Base-by-base conservation (phyloP, 2,113 vertebrate genomes). In the Pristiophorus japonicus region DNA sequence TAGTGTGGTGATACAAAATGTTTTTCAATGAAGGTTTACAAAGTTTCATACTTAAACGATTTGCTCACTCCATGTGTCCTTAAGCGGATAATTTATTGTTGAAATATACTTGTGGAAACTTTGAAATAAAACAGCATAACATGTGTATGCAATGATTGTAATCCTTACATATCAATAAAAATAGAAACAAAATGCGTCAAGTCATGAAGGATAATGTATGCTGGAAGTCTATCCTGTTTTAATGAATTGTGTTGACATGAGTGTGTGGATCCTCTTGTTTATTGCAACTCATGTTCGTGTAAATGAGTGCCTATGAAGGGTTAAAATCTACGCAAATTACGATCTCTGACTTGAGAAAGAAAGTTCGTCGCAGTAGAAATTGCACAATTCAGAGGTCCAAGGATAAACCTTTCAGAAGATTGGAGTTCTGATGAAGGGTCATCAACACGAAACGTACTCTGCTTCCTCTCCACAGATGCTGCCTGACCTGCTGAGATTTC, bases 11-110 rank as follows among this genome's bases (percentile, higher is more conserved):
- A 55, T 62, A 62, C 62, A 63, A 63, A 65, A 63, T 92, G 65
- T 94, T 94, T 94, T 94, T 94, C 66, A 94, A 70, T 94, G 66
- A 94, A 94, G 93, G 66, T 70, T 94, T 94, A 94, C 93, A 70
- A 94, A 70, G 93, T 94, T 94, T 94, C 93, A 47, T 47, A 94
- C 34, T 45, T 70, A 94, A 94, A 70, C 38, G 51, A 94, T 70
- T 94, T 70, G 93, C 93, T 94, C 11, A 94, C 47, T 70, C 70
- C 45, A 30, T 94, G 45, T 94, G 65, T 94, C 93, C 93, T 94
- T 70, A 51, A 90, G 70, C 14, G 65, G 93, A 55, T 67, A 45
- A 70, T 66, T 93, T 70, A 70, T 94, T 70, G 65, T 70, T 94
- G 47, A 70, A 45, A 94, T 59, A 63, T 94, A 94, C 70, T 94